Percentiles rank a stretch among this genome's conserved stretches.
Evolutionary conservation across 2,888 invertebrate species (phyloP).

Genomic region (Eucera pruinosa): DNA sequence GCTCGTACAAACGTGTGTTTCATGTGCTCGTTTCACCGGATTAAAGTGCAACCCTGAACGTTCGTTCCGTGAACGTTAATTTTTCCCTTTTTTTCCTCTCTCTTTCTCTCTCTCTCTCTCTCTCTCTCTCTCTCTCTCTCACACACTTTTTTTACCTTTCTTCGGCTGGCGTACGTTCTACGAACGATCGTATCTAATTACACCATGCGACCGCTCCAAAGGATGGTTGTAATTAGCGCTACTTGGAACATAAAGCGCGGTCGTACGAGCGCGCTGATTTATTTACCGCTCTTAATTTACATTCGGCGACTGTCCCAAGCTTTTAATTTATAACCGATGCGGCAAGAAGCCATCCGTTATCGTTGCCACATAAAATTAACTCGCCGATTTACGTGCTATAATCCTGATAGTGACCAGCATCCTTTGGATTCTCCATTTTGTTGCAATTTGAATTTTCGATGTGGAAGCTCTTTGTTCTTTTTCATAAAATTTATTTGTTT

Average conservation of each 20-base stretch:
- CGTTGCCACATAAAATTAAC: conserved; percentile 10
- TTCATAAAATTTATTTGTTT: too few species aligned
- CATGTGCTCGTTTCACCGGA: conserved; percentile 2
- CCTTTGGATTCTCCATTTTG: background rate
- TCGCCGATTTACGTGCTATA: background rate
- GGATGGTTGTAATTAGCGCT: conserved; percentile 46
- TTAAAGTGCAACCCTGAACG: conserved; percentile 7
- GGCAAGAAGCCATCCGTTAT: conserved; percentile 5
- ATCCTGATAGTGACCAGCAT: background rate
- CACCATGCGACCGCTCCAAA: conserved; percentile 21
- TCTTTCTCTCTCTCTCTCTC: background rate
- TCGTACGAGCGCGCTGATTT: conserved; percentile 23
- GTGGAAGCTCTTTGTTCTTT: background rate
- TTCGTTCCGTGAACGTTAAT: conserved; percentile 4
- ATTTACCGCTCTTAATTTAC: conserved; percentile 47
- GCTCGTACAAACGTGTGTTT: background rate
- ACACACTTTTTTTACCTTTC: too few species aligned
- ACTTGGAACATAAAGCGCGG: conserved; percentile 30
- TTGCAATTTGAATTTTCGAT: too few species aligned
- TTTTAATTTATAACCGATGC: conserved; percentile 7
- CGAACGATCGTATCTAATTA: conserved; percentile 53
- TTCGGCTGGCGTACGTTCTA: background rate
- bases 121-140: background rate
- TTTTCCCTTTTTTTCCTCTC: background rate
- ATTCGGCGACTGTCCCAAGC: conserved; percentile 13